These are phyloP conservation scores for Cryptocheilus praepositus DNA, from an alignment of 2,888 invertebrate genomes.

Conservation along the genomic window DNA sequence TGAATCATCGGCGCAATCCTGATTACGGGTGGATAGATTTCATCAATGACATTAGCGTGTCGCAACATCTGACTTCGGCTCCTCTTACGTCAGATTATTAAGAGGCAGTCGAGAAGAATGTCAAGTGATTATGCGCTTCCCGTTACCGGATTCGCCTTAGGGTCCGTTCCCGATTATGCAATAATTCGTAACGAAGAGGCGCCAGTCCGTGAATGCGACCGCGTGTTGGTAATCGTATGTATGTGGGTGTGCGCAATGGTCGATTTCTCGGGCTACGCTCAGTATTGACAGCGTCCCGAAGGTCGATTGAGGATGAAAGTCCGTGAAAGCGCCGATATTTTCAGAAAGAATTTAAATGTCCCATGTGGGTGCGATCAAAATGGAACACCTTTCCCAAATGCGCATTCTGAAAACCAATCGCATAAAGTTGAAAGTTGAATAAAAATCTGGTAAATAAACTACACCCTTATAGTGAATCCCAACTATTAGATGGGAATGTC, in stretches of 20 bases:
- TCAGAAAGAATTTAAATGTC: too few species aligned
- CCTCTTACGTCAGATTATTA: constrained; percentile 2
- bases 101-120: constrained; percentile 11
- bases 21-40: neutral
- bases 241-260: neutral
- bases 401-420: too few species aligned
- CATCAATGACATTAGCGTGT: neutral
- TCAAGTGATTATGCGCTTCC: constrained; percentile 24
- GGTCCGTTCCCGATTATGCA: constrained; percentile 40
- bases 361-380: too few species aligned
- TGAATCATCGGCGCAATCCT: too few species aligned
- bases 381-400: too few species aligned
- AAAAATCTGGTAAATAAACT: too few species aligned
- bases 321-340: constrained; percentile 1
- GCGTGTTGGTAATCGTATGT: too few species aligned
- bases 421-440: too few species aligned
- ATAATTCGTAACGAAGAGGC: constrained; percentile 38
- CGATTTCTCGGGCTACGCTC: neutral
- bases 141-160: constrained; percentile 34
- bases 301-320: constrained; percentile 40
- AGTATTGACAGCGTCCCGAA: constrained; percentile 25
- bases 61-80: neutral
- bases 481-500: too few species aligned
- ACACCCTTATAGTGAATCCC: too few species aligned
- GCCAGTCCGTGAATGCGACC: constrained; percentile 1